Percentiles rank a stretch among this genome's conserved stretches.
Evolutionary conservation across 2,888 invertebrate genomes (phyloP).

Genomic region (Metellina segmentata): DNA sequence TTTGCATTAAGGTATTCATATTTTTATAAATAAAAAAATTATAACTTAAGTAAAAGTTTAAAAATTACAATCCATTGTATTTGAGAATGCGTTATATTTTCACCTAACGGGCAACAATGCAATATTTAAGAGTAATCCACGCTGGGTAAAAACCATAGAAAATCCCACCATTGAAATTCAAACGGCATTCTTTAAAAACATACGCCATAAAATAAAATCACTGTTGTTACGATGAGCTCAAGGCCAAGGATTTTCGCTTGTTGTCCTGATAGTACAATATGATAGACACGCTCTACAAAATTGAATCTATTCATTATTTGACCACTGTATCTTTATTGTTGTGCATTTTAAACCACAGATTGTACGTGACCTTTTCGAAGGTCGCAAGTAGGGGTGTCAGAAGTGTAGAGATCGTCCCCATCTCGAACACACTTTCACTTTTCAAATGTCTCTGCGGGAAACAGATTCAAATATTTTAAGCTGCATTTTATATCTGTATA

Average conservation of each 20-base stretch:
- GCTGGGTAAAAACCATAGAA: neutral
- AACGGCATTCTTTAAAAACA: neutral
- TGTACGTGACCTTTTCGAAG: slow-evolving; percentile 57
- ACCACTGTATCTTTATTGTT: slow-evolving; percentile 40
- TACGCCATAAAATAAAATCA: neutral
- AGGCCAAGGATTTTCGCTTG: slow-evolving; percentile 49
- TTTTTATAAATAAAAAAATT: too few relatives aligned
- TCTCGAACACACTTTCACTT: slow-evolving; percentile 38
- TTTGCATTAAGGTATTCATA: too few relatives aligned
- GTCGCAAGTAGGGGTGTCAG: slow-evolving; percentile 17
- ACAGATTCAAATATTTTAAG: neutral
- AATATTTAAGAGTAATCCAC: too few relatives aligned
- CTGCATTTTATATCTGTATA: neutral
- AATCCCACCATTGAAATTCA: neutral
- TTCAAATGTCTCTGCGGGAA: neutral
- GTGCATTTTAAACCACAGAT: slow-evolving; percentile 39
- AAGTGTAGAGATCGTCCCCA: slow-evolving; percentile 25
- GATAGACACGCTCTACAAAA: slow-evolving; percentile 72
- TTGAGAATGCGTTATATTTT: too few relatives aligned
- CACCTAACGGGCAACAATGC: too few relatives aligned
- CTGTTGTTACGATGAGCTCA: neutral
- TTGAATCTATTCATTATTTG: slow-evolving; percentile 27
- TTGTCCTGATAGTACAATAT: slow-evolving; percentile 45
- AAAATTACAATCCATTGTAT: too few relatives aligned
- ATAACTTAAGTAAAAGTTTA: too few relatives aligned